phyloP scores from a whole-genome alignment of 2,113 vertebrate species.

The Apeltes quadracus region DNA sequence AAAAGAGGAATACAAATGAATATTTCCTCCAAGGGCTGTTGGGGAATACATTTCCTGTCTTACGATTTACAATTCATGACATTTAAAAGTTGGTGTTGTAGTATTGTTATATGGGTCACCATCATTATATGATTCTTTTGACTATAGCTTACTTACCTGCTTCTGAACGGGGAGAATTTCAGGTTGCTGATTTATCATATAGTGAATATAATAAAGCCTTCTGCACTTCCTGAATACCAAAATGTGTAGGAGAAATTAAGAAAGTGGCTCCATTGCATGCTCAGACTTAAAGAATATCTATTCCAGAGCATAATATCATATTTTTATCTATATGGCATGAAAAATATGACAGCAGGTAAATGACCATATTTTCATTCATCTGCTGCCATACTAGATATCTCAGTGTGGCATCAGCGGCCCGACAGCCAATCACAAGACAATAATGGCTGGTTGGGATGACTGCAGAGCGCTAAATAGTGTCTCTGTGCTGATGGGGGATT shows the following conservation, averaged over 20 bases:
- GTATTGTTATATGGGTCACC: not conserved
- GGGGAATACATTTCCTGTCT: not conserved
- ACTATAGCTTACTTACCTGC: slow-evolving; percentile 19
- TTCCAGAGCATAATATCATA: too few relatives aligned
- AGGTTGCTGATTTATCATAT: slow-evolving; percentile 20
- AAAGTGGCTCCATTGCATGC: slow-evolving; percentile 1
- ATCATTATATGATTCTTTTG: not conserved
- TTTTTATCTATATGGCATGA: too few relatives aligned
- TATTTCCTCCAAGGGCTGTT: slow-evolving; percentile 8
- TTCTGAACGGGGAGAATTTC: slow-evolving; percentile 17
- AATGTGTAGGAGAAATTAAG: slow-evolving; percentile 24
- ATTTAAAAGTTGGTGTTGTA: slow-evolving; percentile 14
- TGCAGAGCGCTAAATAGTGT: not conserved
- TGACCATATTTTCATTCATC: slow-evolving; percentile 7
- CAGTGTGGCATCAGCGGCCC: slow-evolving; percentile 24
- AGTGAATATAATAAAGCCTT: slow-evolving; percentile 9
- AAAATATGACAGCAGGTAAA: too few relatives aligned
- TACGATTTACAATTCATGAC: slow-evolving; percentile 16
- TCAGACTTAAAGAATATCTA: not conserved
- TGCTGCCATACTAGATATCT: slow-evolving; percentile 28
- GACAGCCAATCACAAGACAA: slow-evolving; percentile 55
- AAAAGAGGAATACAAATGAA: slow-evolving; percentile 6
- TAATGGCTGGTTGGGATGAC: slow-evolving; percentile 40
- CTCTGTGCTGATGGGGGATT: not conserved
- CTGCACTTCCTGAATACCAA: slow-evolving; percentile 12